Percentiles rank a stretch among this genome's conserved stretches.
These are phyloP conservation scores for Zingel zingel DNA, from an alignment of 2,113 vertebrate species.

Conservation along the genomic window DNA sequence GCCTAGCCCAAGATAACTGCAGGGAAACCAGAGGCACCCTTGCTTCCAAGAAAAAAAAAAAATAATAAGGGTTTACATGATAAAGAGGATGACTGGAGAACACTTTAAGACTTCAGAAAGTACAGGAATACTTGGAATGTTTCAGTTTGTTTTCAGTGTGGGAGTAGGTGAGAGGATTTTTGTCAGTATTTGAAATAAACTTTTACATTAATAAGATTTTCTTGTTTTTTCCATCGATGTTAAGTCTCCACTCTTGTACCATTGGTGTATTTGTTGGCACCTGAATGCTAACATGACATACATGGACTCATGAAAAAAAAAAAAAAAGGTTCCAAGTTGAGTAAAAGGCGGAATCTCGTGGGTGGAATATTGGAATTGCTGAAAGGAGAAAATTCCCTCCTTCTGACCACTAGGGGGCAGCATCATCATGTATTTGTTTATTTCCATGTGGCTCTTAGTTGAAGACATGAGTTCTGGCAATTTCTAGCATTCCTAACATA, in stretches of 20 bases:
- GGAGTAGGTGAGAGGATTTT: slow-evolving; percentile 75
- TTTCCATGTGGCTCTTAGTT: not conserved
- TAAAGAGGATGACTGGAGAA: slow-evolving; percentile 69
- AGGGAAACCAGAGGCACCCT: slow-evolving; percentile 75
- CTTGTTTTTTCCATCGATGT: not conserved
- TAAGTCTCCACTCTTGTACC: not conserved
- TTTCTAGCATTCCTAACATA: not conserved
- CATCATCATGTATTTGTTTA: not conserved
- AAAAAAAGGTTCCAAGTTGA: not conserved
- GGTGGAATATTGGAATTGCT: too few relatives aligned
- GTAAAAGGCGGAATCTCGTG: not conserved
- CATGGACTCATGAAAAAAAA: too few relatives aligned
- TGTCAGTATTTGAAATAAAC: slow-evolving; percentile 88
- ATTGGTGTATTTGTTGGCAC: not conserved
- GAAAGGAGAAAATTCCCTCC: not conserved
- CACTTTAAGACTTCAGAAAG: slow-evolving; percentile 74
- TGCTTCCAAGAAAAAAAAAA: slow-evolving; percentile 57
- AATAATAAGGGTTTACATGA: slow-evolving; percentile 64
- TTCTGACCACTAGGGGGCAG: slow-evolving; percentile 47
- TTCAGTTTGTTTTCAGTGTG: slow-evolving; percentile 77
- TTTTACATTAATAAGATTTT: slow-evolving; percentile 82
- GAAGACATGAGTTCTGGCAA: not conserved
- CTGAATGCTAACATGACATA: too few relatives aligned
- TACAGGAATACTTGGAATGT: slow-evolving; percentile 77
- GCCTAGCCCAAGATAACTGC: slow-evolving; percentile 71